Base-by-base conservation (phyloP, 1,140 invertebrate genomes). In the Mycetomoellerius zeteki region DNA sequence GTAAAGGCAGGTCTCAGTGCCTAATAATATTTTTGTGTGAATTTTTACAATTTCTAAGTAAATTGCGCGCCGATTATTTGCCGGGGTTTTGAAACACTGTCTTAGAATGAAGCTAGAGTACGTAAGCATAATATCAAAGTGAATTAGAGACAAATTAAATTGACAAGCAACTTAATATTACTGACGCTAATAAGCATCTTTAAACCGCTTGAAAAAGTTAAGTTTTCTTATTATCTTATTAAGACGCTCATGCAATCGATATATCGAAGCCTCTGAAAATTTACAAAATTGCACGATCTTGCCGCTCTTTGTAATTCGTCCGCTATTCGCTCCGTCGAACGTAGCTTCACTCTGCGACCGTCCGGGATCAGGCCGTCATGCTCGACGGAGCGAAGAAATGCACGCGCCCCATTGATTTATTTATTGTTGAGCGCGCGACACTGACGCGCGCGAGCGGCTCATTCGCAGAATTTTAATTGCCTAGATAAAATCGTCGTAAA, bases 391-490 rank as follows among this genome's bases (percentile, higher is more conserved):
- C 89, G 80, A 90, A 90, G 86, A 90, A 90, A 90, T 85, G 88
- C 89, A 87, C 88, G 60, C 89, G 89, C 89, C 47, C 86, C 80
- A 81, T 85, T 90, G 88, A 89, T 90, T 90, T 89, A 90, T 89
- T 89, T 89, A 89, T 90, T 69, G 85, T 86, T 72, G 78, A 85
- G 76, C 88, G 84, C 87, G 58, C 56, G 52, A 71, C 82, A 62
- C 71, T 62, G 73, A 65, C 37, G 62, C 16, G 78, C 78, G 65
- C 72, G 72, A 75, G 37, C 67, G 54, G 50, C 56, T 89, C 86
- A 81, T 90, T 88, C 86, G 71, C 72, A 86, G 89, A 84, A 90
- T 86, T 90, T 91, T 91, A 91, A 88, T 91, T 91, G 82, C 47
- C 33, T 19, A 62, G 43, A 88, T 88, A 88, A 86, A 86, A 88